A percentile compares a stretch with the other conserved stretches of the same genome.
phyloP scores from a whole-genome alignment of 1,140 invertebrate genomes.

The Leptopilina clavipes region DNA sequence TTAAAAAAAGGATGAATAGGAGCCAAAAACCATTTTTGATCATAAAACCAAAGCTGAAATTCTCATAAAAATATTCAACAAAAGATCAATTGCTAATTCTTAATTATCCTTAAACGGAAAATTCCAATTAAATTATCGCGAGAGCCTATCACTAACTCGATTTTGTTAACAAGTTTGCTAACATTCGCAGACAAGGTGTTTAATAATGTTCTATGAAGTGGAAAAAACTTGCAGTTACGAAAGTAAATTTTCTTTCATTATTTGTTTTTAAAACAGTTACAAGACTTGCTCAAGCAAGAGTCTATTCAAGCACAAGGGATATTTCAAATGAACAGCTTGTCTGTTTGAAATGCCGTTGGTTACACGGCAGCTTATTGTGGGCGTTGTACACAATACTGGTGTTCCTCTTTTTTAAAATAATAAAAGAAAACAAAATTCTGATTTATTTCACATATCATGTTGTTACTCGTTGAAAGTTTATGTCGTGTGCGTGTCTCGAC shows the following conservation, averaged over 20 bases:
- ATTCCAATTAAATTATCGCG: too few relatives aligned
- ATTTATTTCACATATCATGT: constrained; percentile 31
- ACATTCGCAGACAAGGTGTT: background rate
- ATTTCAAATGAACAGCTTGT: constrained; percentile 30
- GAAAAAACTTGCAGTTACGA: background rate
- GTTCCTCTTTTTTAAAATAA: background rate
- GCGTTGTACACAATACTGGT: constrained; percentile 27
- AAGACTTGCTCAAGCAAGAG: constrained; percentile 15
- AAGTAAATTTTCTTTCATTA: constrained; percentile 1
- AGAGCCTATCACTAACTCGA: background rate
- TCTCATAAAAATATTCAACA: too few relatives aligned
- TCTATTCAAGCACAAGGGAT: constrained; percentile 2
- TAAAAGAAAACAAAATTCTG: background rate
- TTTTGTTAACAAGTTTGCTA: background rate
- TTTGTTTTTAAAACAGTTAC: constrained; percentile 19
- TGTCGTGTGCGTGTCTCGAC: constrained; percentile 22
- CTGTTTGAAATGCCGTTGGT: constrained; percentile 25
- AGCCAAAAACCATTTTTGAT: too few relatives aligned
- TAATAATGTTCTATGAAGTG: background rate
- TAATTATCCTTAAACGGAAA: too few relatives aligned
- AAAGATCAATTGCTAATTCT: too few relatives aligned
- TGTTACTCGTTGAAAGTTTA: constrained; percentile 25
- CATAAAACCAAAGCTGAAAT: too few relatives aligned
- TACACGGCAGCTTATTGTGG: constrained; percentile 25
- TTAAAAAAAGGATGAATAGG: too few relatives aligned